Evolutionary conservation across 2,113 vertebrate genomes (phyloP), one percentile per base, ranked within the genome.

Genomic region (Anas platyrhynchos): DNA sequence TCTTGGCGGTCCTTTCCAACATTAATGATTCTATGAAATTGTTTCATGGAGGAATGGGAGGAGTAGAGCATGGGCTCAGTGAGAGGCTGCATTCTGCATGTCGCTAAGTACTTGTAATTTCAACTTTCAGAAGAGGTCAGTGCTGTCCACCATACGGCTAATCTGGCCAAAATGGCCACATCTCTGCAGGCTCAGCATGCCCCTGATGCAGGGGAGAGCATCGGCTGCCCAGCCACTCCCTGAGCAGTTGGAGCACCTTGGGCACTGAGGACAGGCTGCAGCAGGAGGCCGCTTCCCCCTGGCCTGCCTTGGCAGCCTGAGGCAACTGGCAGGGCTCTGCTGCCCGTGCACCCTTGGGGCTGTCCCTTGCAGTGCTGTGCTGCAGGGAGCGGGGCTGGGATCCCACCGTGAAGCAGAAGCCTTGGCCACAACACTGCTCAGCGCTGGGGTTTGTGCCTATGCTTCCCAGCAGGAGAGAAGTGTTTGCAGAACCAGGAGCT

Each of bases 21-120:
- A 20, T 21, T 48, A 21, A 48, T 48, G 46, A 48, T 48, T 48
- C 46, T 48, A 22, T 48, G 46, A 48, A 48, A 48, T 48, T 16
- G 14, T 52, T 43, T 31, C 25, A 4, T 32, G 59, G 65, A 16
- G 16, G 21, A 4, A 23, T 34, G 55, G 32, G 25, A 48, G 9
- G 11, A 52, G 20, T 26, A 56, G 62, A 74, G 8, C 16, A 5
- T 0, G 44, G 36, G 13, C 71, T 26, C 23, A 52, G 21, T 15
- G n/a, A 9, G 0, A 1, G 16, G 36, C 16, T 3, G 1, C 1
- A 1, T 4, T 43, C n/a, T 17, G 34, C 21, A 1, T 22, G 36
- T 21, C 6, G 1, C 44, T 3, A 25, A 11, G 14, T 31, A 4
- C 61, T 69, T 43, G 29, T 65, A 50, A 11, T 31, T 71, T 15